Base-by-base conservation (phyloP, 1,140 invertebrate species). In the Trichoplusia ni region DNA sequence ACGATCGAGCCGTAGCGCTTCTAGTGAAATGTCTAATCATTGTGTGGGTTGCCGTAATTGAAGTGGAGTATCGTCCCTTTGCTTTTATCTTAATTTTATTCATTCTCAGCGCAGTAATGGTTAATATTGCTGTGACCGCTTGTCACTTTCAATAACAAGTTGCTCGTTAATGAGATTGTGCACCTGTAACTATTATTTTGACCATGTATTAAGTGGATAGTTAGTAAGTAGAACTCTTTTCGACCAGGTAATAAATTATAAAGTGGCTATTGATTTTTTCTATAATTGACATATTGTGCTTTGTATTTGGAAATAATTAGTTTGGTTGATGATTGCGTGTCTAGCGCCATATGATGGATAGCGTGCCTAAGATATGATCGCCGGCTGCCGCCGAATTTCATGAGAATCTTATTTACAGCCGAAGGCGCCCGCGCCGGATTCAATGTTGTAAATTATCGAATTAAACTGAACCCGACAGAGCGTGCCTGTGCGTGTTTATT, bases 11-110 rank as follows among this genome's bases (percentile, higher is more conserved):
- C 66, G 46, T 63, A 65, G 69, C 68, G 69, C 65, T 67, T 49
- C 77, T 71, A 80, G 75, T 86, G 80, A 83, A 85, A 84, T 74
- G 77, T 82, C 81, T 87, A 84, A 86, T 89, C 79, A 85, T 81
- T 78, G 82, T 86, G 86, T 86, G 84, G 82, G 84, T 75, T 76
- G 84, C 64, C 69, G 79, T 87, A 86, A 86, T 89, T 89, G 83
- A 87, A 83, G 77, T 76, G 66, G 79, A 76, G 77, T 69, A 78
- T 84, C 69, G 79, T 82, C 77, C 58, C 73, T 75, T 77, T 75
- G 67, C 69, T 81, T 86, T 85, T 87, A 89, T 89, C 86, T 86
- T 83, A 89, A 89, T 89, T 87, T 60, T 86, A 89, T 87, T 86
- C 83, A 82, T 82, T 83, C 81, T 65, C 63, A 83, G 65, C 72